Percentiles rank a stretch among this genome's conserved stretches.
Conservation (phyloP, 64 coral and sea anemone genomes). For the Hydrozoanthus tunicans region DNA sequence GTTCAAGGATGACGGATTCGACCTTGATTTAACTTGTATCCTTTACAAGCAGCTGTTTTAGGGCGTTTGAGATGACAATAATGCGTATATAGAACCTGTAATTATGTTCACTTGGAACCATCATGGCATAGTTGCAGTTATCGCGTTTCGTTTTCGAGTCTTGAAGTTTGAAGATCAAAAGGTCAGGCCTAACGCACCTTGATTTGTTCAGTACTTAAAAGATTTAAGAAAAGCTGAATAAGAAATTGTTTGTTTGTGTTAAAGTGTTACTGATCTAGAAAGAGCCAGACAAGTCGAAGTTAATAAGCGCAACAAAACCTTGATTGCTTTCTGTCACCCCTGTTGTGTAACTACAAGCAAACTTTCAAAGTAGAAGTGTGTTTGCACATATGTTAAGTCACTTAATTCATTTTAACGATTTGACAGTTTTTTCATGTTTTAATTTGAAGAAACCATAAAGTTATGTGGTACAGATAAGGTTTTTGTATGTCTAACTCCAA, state of each 20-base stretch:
- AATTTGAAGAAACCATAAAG: slow-evolving; percentile 31
- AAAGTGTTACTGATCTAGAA: slow-evolving; percentile 11
- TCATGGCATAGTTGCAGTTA: neutral
- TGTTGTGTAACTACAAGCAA: slow-evolving; percentile 3
- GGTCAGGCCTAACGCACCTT: slow-evolving; percentile 35
- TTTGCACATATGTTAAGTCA: neutral
- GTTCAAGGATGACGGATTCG: slow-evolving; percentile 88
- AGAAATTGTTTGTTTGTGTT: slow-evolving; percentile 44
- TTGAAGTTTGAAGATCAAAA: slow-evolving; percentile 49
- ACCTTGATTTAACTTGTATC: slow-evolving; percentile 98
- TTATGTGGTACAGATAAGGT: neutral
- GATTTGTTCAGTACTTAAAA: slow-evolving; percentile 17
- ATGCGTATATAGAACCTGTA: neutral
- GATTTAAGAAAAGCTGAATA: slow-evolving; percentile 13
- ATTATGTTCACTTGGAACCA: neutral
- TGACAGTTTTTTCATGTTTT: neutral
- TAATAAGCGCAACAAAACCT: neutral
- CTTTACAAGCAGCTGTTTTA: slow-evolving; percentile 58
- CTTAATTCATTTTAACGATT: neutral
- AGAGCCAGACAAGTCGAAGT: neutral
- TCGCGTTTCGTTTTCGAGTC: slow-evolving; percentile 50
- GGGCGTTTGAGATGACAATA: neutral
- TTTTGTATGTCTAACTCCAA: neutral
- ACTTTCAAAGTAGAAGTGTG: neutral
- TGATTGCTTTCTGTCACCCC: slow-evolving; percentile 14